These are phyloP conservation scores for Rhabdophis nuchalis DNA, from an alignment of 2,797 vertebrate genomes.

Conservation along the genomic window DNA sequence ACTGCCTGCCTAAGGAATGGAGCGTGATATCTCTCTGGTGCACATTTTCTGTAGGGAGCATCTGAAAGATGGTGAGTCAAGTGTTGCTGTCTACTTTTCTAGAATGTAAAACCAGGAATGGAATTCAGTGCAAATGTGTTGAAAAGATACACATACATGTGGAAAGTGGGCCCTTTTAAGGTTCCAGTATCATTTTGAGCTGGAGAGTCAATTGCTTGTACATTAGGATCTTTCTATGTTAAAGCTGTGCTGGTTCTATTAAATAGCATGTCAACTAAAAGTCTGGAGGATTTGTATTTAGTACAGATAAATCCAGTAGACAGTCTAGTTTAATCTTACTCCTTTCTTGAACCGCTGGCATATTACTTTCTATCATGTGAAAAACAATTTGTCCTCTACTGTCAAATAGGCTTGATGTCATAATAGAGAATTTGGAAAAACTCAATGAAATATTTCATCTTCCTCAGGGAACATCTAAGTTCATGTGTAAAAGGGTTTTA, in stretches of 20 bases:
- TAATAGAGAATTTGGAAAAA: constrained; percentile 59
- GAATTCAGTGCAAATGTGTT: neutral
- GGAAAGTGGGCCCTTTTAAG: constrained; percentile 30
- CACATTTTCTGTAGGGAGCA: neutral
- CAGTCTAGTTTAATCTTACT: constrained; percentile 50
- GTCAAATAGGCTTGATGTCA: constrained; percentile 51
- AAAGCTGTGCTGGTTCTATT: constrained; percentile 37
- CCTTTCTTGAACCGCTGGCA: constrained; percentile 53
- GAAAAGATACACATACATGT: constrained; percentile 37
- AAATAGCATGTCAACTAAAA: constrained; percentile 45
- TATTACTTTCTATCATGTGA: constrained; percentile 51
- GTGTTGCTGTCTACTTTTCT: constrained; percentile 18
- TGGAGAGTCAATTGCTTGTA: constrained; percentile 55
- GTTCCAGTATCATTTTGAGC: constrained; percentile 34
- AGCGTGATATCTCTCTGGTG: neutral
- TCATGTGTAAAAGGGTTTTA: neutral
- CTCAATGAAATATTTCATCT: constrained; percentile 43
- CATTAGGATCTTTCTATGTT: constrained; percentile 58
- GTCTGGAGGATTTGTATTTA: constrained; percentile 51
- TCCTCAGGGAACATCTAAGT: constrained; percentile 33
- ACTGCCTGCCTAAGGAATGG: neutral
- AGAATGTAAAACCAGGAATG: constrained; percentile 10
- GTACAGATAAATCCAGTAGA: constrained; percentile 60
- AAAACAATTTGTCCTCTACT: constrained; percentile 63
- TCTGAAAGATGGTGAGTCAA: neutral